A percentile compares a stretch with the other conserved stretches of the same genome.
Conservation (phyloP, 2,888 invertebrate species). For the Synanthedon tipuliformis region DNA sequence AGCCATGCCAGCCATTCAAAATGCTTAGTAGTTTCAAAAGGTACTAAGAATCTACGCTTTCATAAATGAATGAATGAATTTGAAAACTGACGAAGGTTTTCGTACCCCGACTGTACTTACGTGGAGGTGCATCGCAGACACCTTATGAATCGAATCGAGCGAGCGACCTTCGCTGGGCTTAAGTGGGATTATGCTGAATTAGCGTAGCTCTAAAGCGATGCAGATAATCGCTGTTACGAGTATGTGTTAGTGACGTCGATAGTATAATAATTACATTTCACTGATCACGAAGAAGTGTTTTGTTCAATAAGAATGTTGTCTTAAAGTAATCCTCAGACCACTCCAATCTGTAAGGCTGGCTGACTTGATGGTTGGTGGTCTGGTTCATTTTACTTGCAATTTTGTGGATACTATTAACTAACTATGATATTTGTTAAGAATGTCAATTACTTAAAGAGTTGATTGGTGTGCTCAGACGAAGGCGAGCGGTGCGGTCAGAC, state of each 20-base stretch:
- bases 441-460: no score
- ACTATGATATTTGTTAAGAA: background rate
- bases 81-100: no score
- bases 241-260: background rate
- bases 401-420: background rate
- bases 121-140: background rate
- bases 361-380: no score
- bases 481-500: slow-evolving; percentile 55
- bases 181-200: slow-evolving; percentile 31
- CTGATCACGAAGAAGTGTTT: no score
- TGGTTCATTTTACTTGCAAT: no score
- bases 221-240: background rate
- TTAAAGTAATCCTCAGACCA: no score
- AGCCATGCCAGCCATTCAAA: no score
- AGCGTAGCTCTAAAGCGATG: slow-evolving; percentile 2
- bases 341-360: no score
- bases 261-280: background rate
- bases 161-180: slow-evolving; percentile 26
- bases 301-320: no score
- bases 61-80: no score
- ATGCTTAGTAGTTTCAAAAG: no score
- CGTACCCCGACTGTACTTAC: background rate
- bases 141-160: background rate
- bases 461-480: slow-evolving; percentile 36
- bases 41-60: background rate